Evolutionary conservation across 2,888 invertebrate species (phyloP), one percentile per base, ranked within the genome.

Genomic region (Mellilla xanthometata): DNA sequence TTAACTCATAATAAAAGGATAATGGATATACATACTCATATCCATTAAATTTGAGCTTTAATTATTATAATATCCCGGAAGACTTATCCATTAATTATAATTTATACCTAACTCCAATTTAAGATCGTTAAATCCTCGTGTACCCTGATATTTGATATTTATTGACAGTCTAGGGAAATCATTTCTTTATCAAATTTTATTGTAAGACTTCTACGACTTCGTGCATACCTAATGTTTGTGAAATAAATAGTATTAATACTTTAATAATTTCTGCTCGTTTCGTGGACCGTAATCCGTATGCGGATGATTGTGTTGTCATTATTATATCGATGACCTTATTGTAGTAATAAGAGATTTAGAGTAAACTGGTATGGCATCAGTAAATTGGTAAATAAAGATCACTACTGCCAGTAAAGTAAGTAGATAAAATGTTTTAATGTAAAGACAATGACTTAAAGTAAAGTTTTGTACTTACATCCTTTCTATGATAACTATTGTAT

Each of bases 31-130:
- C n/a, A n/a, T n/a, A 62, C 68, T 68, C 60, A 62, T 72, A 78
- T 78, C 78, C 76, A 81, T 77, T 73, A 74, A 78, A 81, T 82
- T 84, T 84, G 83, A 89, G 88, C 88, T 89, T 89, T 89, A 89
- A 89, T 85, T 86, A 88, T 83, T 74, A 77, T 84, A 83, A 84
- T 82, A 80, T 79, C 71, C 76, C 60, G 72, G 74, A 79, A 76
- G 77, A 82, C 76, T 79, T 71, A 57, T 62, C 56, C 58, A 65
- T 68, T 67, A 58, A 60, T 60, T 54, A 56, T 58, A 24, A 58
- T 60, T 60, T 54, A 56, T 58, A 24, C 24, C 24, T 24, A 60
- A 72, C 46, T 59, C 62, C 65, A 72, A 62, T 65, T 68, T 69
- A 64, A 60, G 48, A 58, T 38, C 29, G 49, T 63, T 64, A 52